These are phyloP conservation scores for Meandrusa payeni DNA, from an alignment of 2,888 invertebrate genomes.

Conservation along the genomic window DNA sequence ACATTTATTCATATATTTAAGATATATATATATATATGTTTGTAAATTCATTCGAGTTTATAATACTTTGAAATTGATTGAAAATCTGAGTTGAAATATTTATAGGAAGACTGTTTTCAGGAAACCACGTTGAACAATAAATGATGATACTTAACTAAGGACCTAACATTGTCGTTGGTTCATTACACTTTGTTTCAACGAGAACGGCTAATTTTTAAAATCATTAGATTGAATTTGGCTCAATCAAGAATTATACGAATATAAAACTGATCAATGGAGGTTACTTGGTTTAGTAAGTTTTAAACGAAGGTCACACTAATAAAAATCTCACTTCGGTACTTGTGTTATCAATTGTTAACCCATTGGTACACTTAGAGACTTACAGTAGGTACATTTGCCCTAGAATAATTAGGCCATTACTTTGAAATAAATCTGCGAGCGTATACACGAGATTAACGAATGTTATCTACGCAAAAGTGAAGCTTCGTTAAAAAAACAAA, in stretches of 20 bases:
- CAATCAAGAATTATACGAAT: slow-evolving; percentile 60
- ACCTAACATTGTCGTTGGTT: slow-evolving; percentile 62
- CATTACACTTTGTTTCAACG: slow-evolving; percentile 68
- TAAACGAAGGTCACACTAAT: slow-evolving; percentile 46
- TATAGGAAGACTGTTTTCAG: slow-evolving; percentile 80
- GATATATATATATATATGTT: slow-evolving; percentile 27
- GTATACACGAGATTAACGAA: slow-evolving; percentile 1
- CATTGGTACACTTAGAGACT: too few relatives aligned
- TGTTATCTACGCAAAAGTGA: slow-evolving; percentile 5
- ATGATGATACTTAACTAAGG: slow-evolving; percentile 73
- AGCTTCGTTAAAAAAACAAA: slow-evolving; percentile 30
- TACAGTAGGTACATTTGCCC: too few relatives aligned
- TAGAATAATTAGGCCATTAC: slow-evolving; percentile 7
- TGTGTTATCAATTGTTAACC: slow-evolving; percentile 34
- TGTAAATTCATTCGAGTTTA: slow-evolving; percentile 30
- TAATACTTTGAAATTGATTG: slow-evolving; percentile 65
- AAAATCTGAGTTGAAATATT: slow-evolving; percentile 72
- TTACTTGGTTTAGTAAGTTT: slow-evolving; percentile 53
- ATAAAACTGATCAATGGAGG: slow-evolving; percentile 69
- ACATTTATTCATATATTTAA: too few relatives aligned
- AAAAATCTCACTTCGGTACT: slow-evolving; percentile 57
- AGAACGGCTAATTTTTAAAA: slow-evolving; percentile 69
- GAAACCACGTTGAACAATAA: slow-evolving; percentile 76
- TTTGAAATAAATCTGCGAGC: background rate
- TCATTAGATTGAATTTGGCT: slow-evolving; percentile 78